Evolutionary conservation across 1,140 invertebrate species (phyloP).

Genomic region (Planococcus citri): DNA sequence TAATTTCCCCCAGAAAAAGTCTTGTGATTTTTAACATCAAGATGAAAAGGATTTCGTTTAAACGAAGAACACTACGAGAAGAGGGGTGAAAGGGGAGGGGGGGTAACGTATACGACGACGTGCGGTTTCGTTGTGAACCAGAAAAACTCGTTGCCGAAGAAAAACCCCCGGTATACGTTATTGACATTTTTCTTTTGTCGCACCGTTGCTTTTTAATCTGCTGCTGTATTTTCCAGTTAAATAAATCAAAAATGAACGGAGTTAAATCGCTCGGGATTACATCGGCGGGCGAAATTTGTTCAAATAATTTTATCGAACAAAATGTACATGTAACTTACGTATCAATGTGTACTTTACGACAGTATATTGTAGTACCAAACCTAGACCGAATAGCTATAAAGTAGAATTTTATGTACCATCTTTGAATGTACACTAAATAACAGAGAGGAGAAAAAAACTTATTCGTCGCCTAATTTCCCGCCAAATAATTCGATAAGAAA

Average conservation of each 20-base stretch:
- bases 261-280: conserved; percentile 12
- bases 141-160: conserved; percentile 13
- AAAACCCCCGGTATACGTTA: not conserved
- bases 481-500: too few species aligned
- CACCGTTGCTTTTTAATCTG: conserved; percentile 19
- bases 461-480: too few species aligned
- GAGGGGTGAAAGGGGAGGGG: too few species aligned
- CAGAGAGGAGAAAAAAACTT: too few species aligned
- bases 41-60: conserved; percentile 14
- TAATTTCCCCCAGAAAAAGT: not conserved
- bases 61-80: not conserved
- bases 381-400: too few species aligned
- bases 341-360: too few species aligned
- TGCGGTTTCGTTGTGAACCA: not conserved
- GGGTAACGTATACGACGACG: not conserved
- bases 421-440: too few species aligned
- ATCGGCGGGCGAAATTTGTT: not conserved
- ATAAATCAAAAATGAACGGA: conserved; percentile 19
- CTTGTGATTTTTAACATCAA: conserved; percentile 3
- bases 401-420: too few species aligned
- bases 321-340: too few species aligned
- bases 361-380: too few species aligned
- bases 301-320: not conserved
- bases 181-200: conserved; percentile 19
- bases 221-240: conserved; percentile 14